Evolutionary conservation across 2,113 vertebrate species (phyloP).

Genomic region (Nesogale talazaci): DNA sequence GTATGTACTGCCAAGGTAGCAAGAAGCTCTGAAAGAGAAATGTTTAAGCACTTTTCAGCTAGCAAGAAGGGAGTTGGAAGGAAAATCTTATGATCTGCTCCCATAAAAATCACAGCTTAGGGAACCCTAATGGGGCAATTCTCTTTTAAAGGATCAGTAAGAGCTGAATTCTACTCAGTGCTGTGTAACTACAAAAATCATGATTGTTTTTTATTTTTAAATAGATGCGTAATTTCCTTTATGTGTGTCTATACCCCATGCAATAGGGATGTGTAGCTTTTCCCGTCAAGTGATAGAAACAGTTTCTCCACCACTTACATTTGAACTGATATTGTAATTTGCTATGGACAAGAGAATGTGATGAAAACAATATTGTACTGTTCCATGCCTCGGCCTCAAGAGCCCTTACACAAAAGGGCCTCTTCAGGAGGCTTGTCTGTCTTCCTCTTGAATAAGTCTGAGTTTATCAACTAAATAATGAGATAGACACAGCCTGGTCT

Average conservation of each 20-base stretch:
- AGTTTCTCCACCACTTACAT: neutral
- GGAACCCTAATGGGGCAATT: neutral
- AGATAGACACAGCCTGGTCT: neutral
- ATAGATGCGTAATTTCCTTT: too few relatives aligned
- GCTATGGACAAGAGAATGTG: neutral
- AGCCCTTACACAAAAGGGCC: neutral
- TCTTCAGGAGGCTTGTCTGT: neutral
- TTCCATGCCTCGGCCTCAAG: neutral
- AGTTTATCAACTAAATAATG: neutral
- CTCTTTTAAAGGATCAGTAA: neutral
- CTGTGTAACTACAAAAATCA: neutral
- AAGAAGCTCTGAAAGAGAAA: neutral
- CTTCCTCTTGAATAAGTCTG: neutral
- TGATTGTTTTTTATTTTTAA: neutral
- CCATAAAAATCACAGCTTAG: neutral
- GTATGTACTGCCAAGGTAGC: neutral
- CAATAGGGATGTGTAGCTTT: neutral
- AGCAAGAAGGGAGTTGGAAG: neutral
- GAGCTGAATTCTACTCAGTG: neutral
- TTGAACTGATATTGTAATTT: neutral
- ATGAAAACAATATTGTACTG: neutral
- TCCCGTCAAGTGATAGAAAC: neutral
- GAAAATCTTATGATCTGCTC: neutral
- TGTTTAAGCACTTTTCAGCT: neutral
- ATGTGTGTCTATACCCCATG: neutral